These are phyloP conservation scores for Atethmia centrago DNA, from an alignment of 2,888 invertebrate species.

Conservation along the genomic window DNA sequence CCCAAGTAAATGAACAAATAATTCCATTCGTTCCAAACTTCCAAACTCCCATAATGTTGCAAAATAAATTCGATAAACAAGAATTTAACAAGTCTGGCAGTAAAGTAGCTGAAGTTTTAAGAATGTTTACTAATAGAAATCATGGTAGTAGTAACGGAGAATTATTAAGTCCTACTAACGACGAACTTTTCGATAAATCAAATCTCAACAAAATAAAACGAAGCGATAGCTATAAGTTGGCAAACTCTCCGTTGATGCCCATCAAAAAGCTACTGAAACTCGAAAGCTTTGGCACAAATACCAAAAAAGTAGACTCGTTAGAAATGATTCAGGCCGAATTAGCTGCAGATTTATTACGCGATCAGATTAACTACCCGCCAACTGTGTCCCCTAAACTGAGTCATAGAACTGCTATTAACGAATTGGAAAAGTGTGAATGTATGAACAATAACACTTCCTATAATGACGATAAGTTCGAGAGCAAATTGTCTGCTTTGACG, in stretches of 20 bases:
- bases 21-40: constrained; percentile 87
- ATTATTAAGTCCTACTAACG: constrained; percentile 62
- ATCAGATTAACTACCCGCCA: constrained; percentile 93
- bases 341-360: constrained; percentile 91
- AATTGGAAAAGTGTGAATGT: constrained; percentile 81
- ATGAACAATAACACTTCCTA: constrained; percentile 74
- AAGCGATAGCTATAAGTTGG: constrained; percentile 96
- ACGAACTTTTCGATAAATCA: constrained; percentile 74
- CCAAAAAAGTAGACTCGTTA: constrained; percentile 88
- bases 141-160: constrained; percentile 73
- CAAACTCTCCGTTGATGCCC: constrained; percentile 93
- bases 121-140: constrained; percentile 85
- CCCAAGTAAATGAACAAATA: constrained; percentile 77
- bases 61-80: constrained; percentile 79
- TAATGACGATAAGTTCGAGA: constrained; percentile 81
- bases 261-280: constrained; percentile 91
- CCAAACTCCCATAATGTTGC: constrained; percentile 85
- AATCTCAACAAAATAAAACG: constrained; percentile 92
- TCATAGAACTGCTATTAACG: constrained; percentile 77
- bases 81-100: constrained; percentile 77
- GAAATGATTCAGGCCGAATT: constrained; percentile 92
- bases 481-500: constrained; percentile 83
- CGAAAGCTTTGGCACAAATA: constrained; percentile 84
- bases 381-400: constrained; percentile 91
- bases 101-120: constrained; percentile 87